Conservation (phyloP, 2,797 vertebrate genomes). For the Petrocephalus schoutedeni region DNA sequence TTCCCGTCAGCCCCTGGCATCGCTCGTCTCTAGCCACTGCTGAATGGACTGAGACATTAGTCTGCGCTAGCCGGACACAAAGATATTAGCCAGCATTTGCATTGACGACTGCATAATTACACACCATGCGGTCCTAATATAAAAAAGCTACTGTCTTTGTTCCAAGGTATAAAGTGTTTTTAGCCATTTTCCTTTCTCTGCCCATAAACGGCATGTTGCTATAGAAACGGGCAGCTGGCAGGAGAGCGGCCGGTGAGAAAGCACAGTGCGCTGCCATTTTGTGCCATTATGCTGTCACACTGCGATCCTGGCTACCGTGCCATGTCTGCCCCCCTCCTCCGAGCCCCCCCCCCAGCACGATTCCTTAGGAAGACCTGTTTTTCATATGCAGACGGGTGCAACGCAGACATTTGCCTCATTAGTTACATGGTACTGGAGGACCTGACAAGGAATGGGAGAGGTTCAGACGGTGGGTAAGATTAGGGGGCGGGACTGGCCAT, state of each 20-base stretch:
- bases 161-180: constrained; percentile 50
- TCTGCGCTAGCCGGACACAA: constrained; percentile 61
- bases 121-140: constrained; percentile 63
- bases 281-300: constrained; percentile 45
- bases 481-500: neutral
- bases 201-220: constrained; percentile 65
- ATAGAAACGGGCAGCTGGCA: constrained; percentile 64
- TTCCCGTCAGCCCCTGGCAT: constrained; percentile 21
- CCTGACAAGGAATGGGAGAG: no score
- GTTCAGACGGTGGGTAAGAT: neutral
- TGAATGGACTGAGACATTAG: constrained; percentile 53
- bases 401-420: neutral
- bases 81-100: constrained; percentile 74
- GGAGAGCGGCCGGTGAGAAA: constrained; percentile 53
- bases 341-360: neutral
- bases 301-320: constrained; percentile 40
- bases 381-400: neutral
- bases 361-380: neutral
- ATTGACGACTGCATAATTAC: constrained; percentile 68
- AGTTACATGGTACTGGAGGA: neutral
- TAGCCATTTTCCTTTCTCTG: constrained; percentile 58
- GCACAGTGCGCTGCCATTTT: constrained; percentile 47
- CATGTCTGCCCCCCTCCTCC: constrained; percentile 25
- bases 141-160: constrained; percentile 68
- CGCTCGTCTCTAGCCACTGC: constrained; percentile 31